Base-by-base conservation (phyloP, 2,888 invertebrate genomes). In the Agonopterix subpropinquella region DNA sequence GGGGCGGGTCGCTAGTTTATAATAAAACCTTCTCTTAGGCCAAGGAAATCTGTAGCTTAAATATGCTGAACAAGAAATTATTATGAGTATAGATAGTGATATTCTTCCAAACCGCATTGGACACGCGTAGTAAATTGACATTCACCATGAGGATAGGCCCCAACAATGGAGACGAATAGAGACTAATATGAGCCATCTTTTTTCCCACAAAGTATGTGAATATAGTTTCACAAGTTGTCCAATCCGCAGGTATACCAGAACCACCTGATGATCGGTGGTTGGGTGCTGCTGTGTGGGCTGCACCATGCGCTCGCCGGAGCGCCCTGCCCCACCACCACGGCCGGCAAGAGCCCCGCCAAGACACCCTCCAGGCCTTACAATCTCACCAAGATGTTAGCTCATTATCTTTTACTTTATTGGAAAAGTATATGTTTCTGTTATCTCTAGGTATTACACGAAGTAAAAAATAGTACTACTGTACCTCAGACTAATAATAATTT, bases 271-370 rank as follows among this genome's bases (percentile, higher is more conserved):
- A 93, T 96, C 59, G 96, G 96, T 8, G 93, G 95, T 0, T 97
- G 97, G 97, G 90, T 97, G 48, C 81, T 97, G 47, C 91, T 97
- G 13, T 94, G 94, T 47, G 97, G 97, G 1, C 90, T 98, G 13
- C 96, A 97, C 76, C 94, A 94, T 53, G 95, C 95, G 53, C 86
- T 96, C 48, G 92, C 93, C 0, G 93, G 93, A 44, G 92, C 90
- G 7, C 90, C 91, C 0, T 77, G 86, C 59, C 77, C 90, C 52
- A 62, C 72, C 13, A 50, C 77, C 8, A 64, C 80, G 36, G 8
- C 43, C 0, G 84, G 80, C 18, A 86, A 86, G 64, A 87, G 89
- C 55, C 87, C 89, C 0, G 87, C 87, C 35, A 88, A 84, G 50
- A 63, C 70, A 1, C 79, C 80, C 0, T 80, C 83, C 1, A 69